phyloP scores from a whole-genome alignment of 1,140 invertebrate genomes.

The Aphelinus certus region DNA sequence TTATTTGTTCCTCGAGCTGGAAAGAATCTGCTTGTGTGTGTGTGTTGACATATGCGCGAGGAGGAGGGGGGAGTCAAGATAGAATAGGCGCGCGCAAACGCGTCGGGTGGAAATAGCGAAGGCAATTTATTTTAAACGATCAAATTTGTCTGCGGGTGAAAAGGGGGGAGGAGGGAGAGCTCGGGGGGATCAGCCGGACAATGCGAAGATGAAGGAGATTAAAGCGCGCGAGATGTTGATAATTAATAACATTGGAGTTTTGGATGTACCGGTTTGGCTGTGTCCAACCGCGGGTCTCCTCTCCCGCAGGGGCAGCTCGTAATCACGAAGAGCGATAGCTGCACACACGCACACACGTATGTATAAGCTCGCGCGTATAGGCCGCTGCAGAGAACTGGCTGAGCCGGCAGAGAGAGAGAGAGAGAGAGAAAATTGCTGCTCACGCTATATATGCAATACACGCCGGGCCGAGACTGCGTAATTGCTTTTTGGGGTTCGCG shows the following conservation, averaged over 20 bases:
- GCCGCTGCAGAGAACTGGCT: no score
- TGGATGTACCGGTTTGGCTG: background rate
- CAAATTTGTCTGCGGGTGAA: no score
- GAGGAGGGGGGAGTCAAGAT: no score
- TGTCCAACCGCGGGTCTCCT: background rate
- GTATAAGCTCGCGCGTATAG: no score
- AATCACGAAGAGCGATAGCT: no score
- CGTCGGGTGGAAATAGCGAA: background rate
- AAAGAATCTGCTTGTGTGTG: no score
- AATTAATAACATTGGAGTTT: background rate
- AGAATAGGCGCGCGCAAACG: slow-evolving; percentile 5
- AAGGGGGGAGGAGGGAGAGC: no score
- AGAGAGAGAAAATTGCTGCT: slow-evolving; percentile 15
- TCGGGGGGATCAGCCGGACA: background rate
- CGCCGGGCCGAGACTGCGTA: slow-evolving; percentile 12
- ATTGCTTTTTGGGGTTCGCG: slow-evolving; percentile 43
- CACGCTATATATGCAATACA: slow-evolving; percentile 10
- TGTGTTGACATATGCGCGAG: no score
- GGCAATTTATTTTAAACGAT: background rate
- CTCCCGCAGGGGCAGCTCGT: background rate
- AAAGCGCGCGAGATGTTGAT: slow-evolving; percentile 1
- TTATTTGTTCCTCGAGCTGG: no score
- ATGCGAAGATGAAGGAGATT: slow-evolving; percentile 22
- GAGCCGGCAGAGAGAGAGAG: slow-evolving; percentile 3
- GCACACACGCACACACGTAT: no score